Conservation (phyloP, 1,140 invertebrate genomes). For the Temnothorax curvispinosus region DNA sequence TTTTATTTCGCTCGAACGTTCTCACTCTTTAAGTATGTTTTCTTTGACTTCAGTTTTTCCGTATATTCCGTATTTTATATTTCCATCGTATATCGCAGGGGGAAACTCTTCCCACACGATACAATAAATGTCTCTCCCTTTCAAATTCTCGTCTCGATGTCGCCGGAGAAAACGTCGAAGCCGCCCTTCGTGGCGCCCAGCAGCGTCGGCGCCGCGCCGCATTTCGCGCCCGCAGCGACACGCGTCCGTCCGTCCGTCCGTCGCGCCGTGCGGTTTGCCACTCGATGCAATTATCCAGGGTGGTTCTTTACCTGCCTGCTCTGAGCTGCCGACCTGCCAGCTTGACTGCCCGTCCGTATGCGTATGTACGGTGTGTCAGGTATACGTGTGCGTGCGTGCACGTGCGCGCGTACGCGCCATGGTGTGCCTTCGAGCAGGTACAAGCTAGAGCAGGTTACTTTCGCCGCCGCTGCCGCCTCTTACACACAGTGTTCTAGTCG, state of each 20-base stretch:
- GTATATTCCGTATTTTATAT: background rate
- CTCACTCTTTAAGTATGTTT: background rate
- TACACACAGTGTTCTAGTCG: slow-evolving; percentile 79
- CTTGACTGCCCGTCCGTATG: background rate
- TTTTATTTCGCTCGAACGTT: background rate
- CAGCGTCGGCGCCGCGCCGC: slow-evolving; percentile 32
- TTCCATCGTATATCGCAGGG: background rate
- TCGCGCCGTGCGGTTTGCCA: slow-evolving; percentile 47
- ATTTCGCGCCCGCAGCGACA: slow-evolving; percentile 52
- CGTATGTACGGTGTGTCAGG: no score
- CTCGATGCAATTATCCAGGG: slow-evolving; percentile 66
- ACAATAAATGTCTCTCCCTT: slow-evolving; percentile 4
- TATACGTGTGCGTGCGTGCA: background rate
- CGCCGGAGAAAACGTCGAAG: slow-evolving; percentile 36
- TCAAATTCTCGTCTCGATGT: background rate
- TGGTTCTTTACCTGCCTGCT: slow-evolving; percentile 16
- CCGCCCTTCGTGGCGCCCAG: slow-evolving; percentile 53
- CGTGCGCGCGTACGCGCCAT: background rate
- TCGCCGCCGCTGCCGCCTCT: slow-evolving; percentile 80
- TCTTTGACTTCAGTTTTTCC: background rate
- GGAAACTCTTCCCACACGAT: background rate
- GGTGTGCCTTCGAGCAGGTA: slow-evolving; percentile 62
- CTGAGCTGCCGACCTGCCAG: background rate
- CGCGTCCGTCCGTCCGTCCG: slow-evolving; percentile 54
- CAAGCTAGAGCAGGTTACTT: slow-evolving; percentile 80